Evolutionary conservation across 2,113 vertebrate species (phyloP).

Genomic region (Peromyscus polionotus): DNA sequence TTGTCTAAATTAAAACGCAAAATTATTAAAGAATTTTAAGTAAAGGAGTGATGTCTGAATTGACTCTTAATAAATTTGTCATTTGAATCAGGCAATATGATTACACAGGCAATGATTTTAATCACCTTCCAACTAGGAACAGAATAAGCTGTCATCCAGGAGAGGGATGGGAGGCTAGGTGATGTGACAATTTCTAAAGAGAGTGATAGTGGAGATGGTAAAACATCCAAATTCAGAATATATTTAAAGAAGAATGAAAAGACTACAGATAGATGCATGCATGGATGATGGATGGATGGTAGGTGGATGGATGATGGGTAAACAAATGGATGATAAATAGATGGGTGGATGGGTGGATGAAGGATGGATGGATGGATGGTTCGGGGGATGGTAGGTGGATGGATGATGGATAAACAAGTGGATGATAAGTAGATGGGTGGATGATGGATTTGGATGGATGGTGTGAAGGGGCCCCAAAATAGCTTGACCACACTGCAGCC

Average conservation of each 20-base stretch:
- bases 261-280: not conserved
- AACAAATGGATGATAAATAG: not conserved
- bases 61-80: slow-evolving; percentile 17
- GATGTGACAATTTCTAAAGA: not conserved
- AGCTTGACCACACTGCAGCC: too few species aligned
- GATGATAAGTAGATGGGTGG: not conserved
- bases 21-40: slow-evolving; percentile 23
- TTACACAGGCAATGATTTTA: not conserved
- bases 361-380: not conserved
- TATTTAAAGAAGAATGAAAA: not conserved
- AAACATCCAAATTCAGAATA: slow-evolving; percentile 6
- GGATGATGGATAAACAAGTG: not conserved
- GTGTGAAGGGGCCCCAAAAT: too few species aligned
- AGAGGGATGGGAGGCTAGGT: not conserved
- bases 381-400: not conserved
- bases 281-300: not conserved
- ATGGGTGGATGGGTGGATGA: not conserved
- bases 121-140: not conserved
- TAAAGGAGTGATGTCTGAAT: not conserved
- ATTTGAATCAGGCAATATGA: slow-evolving; percentile 29
- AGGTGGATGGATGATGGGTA: not conserved
- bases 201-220: not conserved
- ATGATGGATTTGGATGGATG: not conserved
- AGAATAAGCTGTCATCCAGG: not conserved
- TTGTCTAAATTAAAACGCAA: not conserved